Percentiles rank a stretch among this genome's conserved stretches.
Evolutionary conservation across 2,888 invertebrate species (phyloP).

Genomic region (Pristionchus maxplancki): DNA sequence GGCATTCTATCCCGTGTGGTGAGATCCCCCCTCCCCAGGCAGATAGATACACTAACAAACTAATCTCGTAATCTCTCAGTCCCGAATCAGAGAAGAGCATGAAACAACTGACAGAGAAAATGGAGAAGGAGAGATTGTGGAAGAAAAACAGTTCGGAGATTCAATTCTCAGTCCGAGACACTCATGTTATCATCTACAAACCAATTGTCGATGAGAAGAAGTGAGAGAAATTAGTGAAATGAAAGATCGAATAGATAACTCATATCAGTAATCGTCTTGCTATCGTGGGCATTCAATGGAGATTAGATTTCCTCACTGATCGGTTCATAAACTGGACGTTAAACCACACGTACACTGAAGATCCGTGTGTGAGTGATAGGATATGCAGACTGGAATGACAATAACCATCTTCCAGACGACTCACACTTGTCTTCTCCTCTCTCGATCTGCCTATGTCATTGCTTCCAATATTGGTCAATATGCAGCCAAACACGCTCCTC

Average conservation of each 20-base stretch:
- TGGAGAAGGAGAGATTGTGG: slow-evolving; percentile 58
- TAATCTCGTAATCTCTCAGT: not conserved
- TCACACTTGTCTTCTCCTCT: slow-evolving; percentile 61
- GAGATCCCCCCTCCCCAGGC: not conserved
- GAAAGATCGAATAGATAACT: slow-evolving; percentile 12
- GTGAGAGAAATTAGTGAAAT: not conserved
- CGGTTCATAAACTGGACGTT: slow-evolving; percentile 62
- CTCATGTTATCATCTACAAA: slow-evolving; percentile 35
- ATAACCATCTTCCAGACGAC: slow-evolving; percentile 55
- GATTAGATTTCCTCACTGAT: slow-evolving; percentile 60
- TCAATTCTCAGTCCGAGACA: slow-evolving; percentile 57
- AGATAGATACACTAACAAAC: not conserved
- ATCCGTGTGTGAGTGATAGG: not conserved
- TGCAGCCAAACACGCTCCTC: slow-evolving; percentile 53
- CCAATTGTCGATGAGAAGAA: slow-evolving; percentile 32
- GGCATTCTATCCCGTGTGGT: slow-evolving; percentile 70
- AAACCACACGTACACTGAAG: not conserved
- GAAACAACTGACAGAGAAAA: slow-evolving; percentile 60
- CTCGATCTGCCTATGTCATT: slow-evolving; percentile 62
- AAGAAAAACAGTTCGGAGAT: slow-evolving; percentile 48
- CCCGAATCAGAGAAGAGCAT: slow-evolving; percentile 58
- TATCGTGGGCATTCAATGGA: slow-evolving; percentile 70
- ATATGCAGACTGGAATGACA: not conserved
- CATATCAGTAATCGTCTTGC: slow-evolving; percentile 62
- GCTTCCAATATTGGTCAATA: slow-evolving; percentile 53